A percentile compares a stretch with the other conserved stretches of the same genome.
Evolutionary conservation across 2,888 invertebrate species (phyloP).

Genomic region (Mythimna ferrago): DNA sequence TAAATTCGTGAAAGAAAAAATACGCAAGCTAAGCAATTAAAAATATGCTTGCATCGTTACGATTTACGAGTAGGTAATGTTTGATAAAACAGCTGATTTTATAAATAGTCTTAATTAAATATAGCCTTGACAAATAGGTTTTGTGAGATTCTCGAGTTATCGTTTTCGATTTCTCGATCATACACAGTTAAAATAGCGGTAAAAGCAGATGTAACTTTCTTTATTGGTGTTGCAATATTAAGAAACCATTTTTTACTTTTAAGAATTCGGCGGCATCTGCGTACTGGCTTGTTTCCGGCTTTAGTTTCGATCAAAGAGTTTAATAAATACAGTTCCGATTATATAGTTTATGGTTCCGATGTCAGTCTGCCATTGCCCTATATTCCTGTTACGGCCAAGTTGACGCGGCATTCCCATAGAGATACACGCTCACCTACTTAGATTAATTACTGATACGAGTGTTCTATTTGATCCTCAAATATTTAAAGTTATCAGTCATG

Average conservation of each 20-base stretch:
- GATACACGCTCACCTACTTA: slow-evolving; percentile 46
- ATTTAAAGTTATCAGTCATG: slow-evolving; percentile 40
- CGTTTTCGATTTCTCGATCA: slow-evolving; percentile 31
- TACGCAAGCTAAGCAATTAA: background rate
- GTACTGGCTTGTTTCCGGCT: slow-evolving; percentile 15
- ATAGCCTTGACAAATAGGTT: background rate
- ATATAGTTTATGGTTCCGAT: slow-evolving; percentile 28
- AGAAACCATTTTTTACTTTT: slow-evolving; percentile 25
- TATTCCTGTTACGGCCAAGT: slow-evolving; percentile 54
- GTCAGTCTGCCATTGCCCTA: slow-evolving; percentile 50
- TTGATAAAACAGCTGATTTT: slow-evolving; percentile 18
- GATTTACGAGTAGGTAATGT: background rate
- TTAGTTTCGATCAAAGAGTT: slow-evolving; percentile 20
- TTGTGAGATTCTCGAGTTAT: background rate
- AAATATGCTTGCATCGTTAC: background rate
- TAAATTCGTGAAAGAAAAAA: slow-evolving; percentile 1
- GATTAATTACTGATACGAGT: slow-evolving; percentile 36
- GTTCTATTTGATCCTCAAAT: slow-evolving; percentile 39
- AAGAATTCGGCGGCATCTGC: slow-evolving; percentile 29
- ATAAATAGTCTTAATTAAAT: background rate
- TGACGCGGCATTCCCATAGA: slow-evolving; percentile 48
- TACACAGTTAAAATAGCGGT: slow-evolving; percentile 27
- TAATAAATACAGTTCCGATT: no score
- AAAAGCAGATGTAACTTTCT: slow-evolving; percentile 24
- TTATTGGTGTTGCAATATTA: slow-evolving; percentile 38